phyloP scores from a whole-genome alignment of 2,113 vertebrate species.

The Zingel zingel region DNA sequence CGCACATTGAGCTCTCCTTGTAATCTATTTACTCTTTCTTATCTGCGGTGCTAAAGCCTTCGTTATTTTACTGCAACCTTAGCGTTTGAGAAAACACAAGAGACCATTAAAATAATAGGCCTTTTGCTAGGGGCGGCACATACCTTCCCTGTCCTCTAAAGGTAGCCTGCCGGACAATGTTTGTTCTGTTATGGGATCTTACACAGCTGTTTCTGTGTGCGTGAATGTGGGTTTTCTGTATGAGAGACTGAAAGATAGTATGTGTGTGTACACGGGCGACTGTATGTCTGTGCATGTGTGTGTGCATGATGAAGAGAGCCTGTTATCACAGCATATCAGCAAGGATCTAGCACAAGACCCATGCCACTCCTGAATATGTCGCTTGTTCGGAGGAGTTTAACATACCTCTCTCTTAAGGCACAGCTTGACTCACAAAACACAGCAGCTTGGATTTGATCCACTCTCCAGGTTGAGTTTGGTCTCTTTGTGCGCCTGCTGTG shows the following conservation, averaged over 20 bases:
- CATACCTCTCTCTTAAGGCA: conserved; percentile 46
- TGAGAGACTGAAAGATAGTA: conserved; percentile 21
- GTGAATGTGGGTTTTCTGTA: conserved; percentile 26
- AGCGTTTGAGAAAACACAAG: conserved; percentile 55
- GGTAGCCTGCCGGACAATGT: conserved; percentile 44
- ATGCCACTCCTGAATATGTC: conserved; percentile 44
- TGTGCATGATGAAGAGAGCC: conserved; percentile 36
- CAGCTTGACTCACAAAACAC: conserved; percentile 72
- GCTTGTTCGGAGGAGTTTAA: conserved; percentile 53
- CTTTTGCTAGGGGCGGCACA: conserved; percentile 25
- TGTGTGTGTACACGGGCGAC: background rate
- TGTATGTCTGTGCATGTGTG: conserved; percentile 24
- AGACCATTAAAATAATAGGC: conserved; percentile 41
- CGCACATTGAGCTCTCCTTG: conserved; percentile 6
- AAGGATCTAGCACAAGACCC: conserved; percentile 59
- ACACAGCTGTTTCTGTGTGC: conserved; percentile 34
- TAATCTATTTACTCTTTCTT: conserved; percentile 41
- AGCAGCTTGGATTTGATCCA: conserved; percentile 38
- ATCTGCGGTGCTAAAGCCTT: conserved; percentile 8
- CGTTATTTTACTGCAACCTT: conserved; percentile 51
- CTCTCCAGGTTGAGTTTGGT: conserved; percentile 30
- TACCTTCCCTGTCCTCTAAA: conserved; percentile 45
- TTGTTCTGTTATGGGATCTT: conserved; percentile 66
- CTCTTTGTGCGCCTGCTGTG: conserved; percentile 43
- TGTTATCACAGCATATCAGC: conserved; percentile 58